Evolutionary conservation across 2,797 vertebrate genomes (phyloP).

Genomic region (Champsocephalus esox): DNA sequence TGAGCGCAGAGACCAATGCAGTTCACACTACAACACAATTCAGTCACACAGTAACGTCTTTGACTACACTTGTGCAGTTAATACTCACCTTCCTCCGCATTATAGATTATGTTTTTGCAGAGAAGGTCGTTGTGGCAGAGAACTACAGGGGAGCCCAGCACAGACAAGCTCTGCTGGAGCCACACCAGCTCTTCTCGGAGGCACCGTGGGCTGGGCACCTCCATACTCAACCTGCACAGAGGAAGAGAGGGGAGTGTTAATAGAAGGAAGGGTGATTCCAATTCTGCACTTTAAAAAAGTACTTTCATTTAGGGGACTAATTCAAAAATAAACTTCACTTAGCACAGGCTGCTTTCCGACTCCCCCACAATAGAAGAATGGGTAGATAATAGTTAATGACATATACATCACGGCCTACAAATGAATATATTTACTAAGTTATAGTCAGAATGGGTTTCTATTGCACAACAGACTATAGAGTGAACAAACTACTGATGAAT

Average conservation of each 20-base stretch:
- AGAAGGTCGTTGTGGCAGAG: slow-evolving; percentile 99
- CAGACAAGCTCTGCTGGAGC: slow-evolving; percentile 93
- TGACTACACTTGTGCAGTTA: slow-evolving; percentile 25
- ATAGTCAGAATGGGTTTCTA: too few species aligned
- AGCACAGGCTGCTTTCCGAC: too few species aligned
- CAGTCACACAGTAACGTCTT: slow-evolving; percentile 63
- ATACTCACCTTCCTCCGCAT: slow-evolving; percentile 92
- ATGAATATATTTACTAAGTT: too few species aligned
- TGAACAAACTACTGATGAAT: too few species aligned
- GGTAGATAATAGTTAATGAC: too few species aligned
- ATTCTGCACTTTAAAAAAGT: too few species aligned
- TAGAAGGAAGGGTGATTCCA: neutral
- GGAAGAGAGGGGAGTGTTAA: neutral
- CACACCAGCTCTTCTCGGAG: slow-evolving; percentile 95
- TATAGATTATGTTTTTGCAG: slow-evolving; percentile 99
- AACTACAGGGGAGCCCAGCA: slow-evolving; percentile 95
- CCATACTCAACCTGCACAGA: slow-evolving; percentile 86
- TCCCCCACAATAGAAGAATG: too few species aligned
- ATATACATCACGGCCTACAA: too few species aligned
- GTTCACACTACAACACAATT: slow-evolving; percentile 60
- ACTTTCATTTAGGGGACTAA: too few species aligned
- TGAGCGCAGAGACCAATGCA: slow-evolving; percentile 43
- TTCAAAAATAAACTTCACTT: too few species aligned
- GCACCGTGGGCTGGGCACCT: slow-evolving; percentile 88
- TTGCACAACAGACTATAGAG: too few species aligned